Evolutionary conservation across 1,140 invertebrate genomes (phyloP).

Genomic region (Drosophila truncata): DNA sequence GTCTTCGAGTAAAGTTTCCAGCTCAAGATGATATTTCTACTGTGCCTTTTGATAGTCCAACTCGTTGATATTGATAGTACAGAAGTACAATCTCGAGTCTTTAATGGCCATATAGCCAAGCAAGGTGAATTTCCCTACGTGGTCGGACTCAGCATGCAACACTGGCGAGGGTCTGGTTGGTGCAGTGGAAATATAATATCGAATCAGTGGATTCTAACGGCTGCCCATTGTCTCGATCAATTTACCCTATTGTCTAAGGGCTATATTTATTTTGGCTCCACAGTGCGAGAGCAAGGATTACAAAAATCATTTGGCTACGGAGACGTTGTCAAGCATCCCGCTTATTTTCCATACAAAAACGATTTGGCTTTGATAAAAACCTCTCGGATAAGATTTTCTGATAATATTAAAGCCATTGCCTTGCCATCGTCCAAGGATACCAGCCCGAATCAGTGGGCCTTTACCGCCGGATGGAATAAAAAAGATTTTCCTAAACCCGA

Average conservation of each 20-base stretch:
- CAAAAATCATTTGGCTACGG: not conserved
- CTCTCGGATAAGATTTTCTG: not conserved
- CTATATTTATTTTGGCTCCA: not conserved
- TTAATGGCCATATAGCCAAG: not conserved
- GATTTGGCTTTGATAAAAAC: not conserved
- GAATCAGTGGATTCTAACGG: not conserved
- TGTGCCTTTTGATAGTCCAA: not conserved
- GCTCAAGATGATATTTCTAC: not conserved
- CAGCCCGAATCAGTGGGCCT: not conserved
- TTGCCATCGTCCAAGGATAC: not conserved
- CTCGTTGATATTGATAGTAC: not conserved
- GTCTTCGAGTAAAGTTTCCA: not conserved
- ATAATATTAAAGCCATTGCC: not conserved
- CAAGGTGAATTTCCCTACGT: not conserved
- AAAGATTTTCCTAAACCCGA: not conserved
- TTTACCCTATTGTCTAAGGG: not conserved
- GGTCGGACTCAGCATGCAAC: not conserved
- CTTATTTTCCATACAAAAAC: not conserved
- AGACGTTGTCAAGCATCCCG: not conserved
- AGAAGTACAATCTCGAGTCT: not conserved
- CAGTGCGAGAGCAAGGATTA: not conserved
- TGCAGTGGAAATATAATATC: not conserved
- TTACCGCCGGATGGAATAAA: not conserved
- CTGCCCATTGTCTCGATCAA: not conserved
- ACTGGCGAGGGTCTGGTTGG: accelerated